These are phyloP conservation scores for Poecilia wingei DNA, from an alignment of 2,797 vertebrate genomes.

Conservation along the genomic window DNA sequence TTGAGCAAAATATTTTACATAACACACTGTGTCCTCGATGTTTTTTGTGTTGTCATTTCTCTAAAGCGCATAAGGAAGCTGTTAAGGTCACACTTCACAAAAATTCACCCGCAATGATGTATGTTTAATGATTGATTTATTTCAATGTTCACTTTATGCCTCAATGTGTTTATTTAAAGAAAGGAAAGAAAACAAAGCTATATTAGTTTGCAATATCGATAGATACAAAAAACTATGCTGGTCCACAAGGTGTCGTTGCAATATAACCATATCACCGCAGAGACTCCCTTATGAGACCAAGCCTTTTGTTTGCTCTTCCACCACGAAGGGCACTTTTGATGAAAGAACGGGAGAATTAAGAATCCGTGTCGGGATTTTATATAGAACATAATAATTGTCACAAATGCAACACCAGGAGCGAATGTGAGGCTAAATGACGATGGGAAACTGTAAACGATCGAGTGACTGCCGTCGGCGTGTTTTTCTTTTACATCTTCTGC, in stretches of 20 bases:
- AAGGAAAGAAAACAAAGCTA: neutral
- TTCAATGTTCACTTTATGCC: neutral
- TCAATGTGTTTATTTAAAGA: neutral
- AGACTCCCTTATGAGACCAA: neutral
- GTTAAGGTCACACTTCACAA: too few species aligned
- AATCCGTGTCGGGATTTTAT: neutral
- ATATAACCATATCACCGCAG: neutral
- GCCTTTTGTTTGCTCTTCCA: neutral
- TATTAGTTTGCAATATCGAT: too few species aligned
- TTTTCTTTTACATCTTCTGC: constrained; percentile 22
- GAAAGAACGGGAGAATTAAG: neutral
- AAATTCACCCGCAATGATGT: neutral
- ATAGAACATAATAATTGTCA: neutral
- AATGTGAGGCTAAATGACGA: neutral
- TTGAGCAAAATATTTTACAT: neutral
- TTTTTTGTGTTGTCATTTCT: neutral
- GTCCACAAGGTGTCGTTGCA: constrained; percentile 9
- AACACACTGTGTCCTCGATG: neutral
- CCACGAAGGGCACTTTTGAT: neutral
- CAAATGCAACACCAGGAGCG: neutral
- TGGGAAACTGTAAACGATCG: neutral
- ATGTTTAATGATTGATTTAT: neutral
- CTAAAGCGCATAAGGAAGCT: neutral
- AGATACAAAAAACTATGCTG: neutral
- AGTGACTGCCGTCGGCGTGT: constrained; percentile 6